Evolutionary conservation across 2,888 invertebrate genomes (phyloP).

Genomic region (Drosophila affinis): DNA sequence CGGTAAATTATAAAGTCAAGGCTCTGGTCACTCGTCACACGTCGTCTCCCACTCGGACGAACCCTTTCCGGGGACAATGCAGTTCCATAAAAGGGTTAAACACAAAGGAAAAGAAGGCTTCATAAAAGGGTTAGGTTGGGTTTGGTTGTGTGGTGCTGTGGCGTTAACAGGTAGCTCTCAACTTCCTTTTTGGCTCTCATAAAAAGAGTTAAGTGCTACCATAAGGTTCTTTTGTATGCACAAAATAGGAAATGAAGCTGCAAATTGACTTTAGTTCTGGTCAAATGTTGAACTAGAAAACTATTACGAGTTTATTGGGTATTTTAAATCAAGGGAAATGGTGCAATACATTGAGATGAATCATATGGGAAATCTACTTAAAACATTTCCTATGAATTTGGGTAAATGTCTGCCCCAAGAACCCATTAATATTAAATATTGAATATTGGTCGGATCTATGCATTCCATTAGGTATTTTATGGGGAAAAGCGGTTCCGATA

Average conservation of each 20-base stretch:
- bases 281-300: conserved; percentile 13
- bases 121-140: conserved; percentile 25
- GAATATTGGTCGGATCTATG: neutral
- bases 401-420: too few relatives aligned
- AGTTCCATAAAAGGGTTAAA: conserved; percentile 67
- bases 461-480: neutral
- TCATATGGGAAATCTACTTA: neutral
- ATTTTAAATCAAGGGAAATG: neutral
- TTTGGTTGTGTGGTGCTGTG: conserved; percentile 2
- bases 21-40: neutral
- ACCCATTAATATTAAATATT: too few relatives aligned
- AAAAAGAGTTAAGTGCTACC: conserved; percentile 64
- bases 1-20: conserved; percentile 23
- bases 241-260: conserved; percentile 19
- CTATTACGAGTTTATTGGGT: conserved; percentile 3
- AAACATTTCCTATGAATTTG: too few relatives aligned
- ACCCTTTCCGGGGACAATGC: conserved; percentile 51
- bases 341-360: neutral
- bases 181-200: conserved; percentile 37
- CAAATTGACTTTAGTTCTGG: conserved; percentile 31
- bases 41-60: conserved; percentile 7
- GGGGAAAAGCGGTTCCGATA: neutral
- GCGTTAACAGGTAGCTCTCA: conserved; percentile 27
- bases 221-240: conserved; percentile 46
- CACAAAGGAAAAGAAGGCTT: conserved; percentile 11